Evolutionary conservation across 2,888 invertebrate species (phyloP).

Genomic region (Temnothorax rugatulus): DNA sequence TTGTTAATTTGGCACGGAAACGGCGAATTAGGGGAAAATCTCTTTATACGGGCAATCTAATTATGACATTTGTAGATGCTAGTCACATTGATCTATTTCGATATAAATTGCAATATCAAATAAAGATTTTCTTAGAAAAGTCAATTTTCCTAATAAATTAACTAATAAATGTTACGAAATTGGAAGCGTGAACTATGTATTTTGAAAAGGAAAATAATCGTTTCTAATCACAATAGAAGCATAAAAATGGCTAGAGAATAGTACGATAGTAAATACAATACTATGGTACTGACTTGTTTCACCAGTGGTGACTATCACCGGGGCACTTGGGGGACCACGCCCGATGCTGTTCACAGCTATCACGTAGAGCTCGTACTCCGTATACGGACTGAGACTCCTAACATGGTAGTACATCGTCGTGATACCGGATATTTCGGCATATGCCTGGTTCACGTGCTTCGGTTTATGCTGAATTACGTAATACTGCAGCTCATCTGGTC

Average conservation of each 20-base stretch:
- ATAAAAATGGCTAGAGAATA: not conserved
- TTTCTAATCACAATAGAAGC: not conserved
- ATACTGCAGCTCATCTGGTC: conserved; percentile 96
- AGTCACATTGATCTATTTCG: not conserved
- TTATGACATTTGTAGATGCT: not conserved
- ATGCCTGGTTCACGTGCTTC: conserved; percentile 96
- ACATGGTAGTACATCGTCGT: conserved; percentile 97
- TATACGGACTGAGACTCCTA: conserved; percentile 96
- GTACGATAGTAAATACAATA: conserved; percentile 18
- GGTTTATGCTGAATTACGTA: conserved; percentile 99
- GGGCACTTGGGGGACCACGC: conserved; percentile 94
- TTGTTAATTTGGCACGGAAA: not conserved
- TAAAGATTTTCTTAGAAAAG: not conserved
- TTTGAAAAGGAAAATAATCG: conserved; percentile 32
- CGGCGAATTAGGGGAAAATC: not conserved
- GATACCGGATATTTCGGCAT: conserved; percentile 97
- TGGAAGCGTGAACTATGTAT: not conserved
- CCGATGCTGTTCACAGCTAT: conserved; percentile 98
- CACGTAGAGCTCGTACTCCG: conserved; percentile 98
- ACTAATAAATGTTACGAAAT: not conserved
- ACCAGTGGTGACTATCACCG: conserved; percentile 97
- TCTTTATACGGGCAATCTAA: not conserved
- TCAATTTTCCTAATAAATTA: not conserved
- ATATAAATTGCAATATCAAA: not conserved
- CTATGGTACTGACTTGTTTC: conserved; percentile 94